These are phyloP conservation scores for Brevimyrus niger DNA, from an alignment of 2,113 vertebrate genomes.

Conservation along the genomic window DNA sequence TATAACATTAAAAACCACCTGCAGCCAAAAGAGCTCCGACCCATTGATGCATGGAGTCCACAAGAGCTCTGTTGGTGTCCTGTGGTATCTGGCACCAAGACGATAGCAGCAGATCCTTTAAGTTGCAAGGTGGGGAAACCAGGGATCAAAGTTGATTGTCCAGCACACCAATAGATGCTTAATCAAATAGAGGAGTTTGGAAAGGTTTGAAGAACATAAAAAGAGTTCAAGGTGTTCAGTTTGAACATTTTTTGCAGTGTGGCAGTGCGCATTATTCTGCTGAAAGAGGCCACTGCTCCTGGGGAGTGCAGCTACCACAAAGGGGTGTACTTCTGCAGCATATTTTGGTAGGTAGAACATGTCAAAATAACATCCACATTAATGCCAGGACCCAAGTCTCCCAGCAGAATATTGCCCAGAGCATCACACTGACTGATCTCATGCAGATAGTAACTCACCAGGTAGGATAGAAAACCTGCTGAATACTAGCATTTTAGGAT, in stretches of 20 bases:
- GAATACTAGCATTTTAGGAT: background rate
- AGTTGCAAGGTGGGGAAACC: background rate
- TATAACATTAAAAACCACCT: background rate
- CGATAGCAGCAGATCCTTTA: background rate
- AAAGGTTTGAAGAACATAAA: background rate
- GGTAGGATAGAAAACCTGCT: background rate
- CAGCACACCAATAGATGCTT: background rate
- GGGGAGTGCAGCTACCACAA: background rate
- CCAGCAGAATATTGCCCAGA: background rate
- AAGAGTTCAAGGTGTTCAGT: no score
- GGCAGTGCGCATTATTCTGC: background rate
- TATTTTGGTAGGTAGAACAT: background rate
- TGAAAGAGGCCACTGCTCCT: background rate
- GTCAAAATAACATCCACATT: background rate
- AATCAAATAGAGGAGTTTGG: background rate
- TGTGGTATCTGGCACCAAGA: background rate
- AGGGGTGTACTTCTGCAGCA: background rate
- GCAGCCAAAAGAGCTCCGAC: background rate
- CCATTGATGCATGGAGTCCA: background rate
- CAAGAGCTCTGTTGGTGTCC: background rate
- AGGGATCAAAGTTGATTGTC: background rate
- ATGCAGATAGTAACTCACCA: background rate
- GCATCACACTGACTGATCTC: background rate
- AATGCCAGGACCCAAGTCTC: background rate
- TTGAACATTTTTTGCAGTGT: no score